Base-by-base conservation (phyloP, 2,888 invertebrate genomes). In the Orthonychiurus folsomi region DNA sequence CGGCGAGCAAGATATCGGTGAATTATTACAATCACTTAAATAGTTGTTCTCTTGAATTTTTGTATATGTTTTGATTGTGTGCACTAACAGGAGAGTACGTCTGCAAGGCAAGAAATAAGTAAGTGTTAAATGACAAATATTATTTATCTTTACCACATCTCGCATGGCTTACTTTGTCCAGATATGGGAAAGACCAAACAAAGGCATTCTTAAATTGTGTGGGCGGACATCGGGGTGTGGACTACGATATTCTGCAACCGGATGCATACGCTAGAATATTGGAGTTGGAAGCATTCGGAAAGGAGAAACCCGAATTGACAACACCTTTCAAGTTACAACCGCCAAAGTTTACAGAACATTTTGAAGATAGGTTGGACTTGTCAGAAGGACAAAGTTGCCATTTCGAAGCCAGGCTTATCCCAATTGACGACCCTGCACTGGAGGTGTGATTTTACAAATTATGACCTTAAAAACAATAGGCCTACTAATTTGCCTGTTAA, bases 371-470 rank as follows among this genome's bases (percentile, higher is more conserved):
- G 12, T 86, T 87, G 1, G 88, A 88, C 76, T 79, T 97, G 64
- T 88, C 88, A 60, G 97, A 99, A 80, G 94, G 95, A 47, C 93
- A 95, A 78, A 37, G 37, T 37, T 37, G 37, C 15, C 37, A 37
- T 37, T 81, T 82, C 73, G 81, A 82, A 74, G 80, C 80, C 62
- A 58, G 66, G 52, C 83, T 97, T 59, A 88, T 90, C 25, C 99
- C 99, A 0, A 86, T 94, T 25, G 91, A 89, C 64, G 97, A 97
- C 80, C 95, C 96, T 2, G 90, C 93, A 73, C 83, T 96, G 67
- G 26, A 58, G 28, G 28, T 64, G 20, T 21, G 26, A 27, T 63
- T 57, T 37, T n/a, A 21, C 5, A 9, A 56, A n/a, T 56, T 23
- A 26, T 60, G 50, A 3, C 15, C 15, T 3, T 26, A 52, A 60